These are phyloP conservation scores for Panzeria rudis DNA, from an alignment of 2,888 invertebrate species.

Conservation along the genomic window DNA sequence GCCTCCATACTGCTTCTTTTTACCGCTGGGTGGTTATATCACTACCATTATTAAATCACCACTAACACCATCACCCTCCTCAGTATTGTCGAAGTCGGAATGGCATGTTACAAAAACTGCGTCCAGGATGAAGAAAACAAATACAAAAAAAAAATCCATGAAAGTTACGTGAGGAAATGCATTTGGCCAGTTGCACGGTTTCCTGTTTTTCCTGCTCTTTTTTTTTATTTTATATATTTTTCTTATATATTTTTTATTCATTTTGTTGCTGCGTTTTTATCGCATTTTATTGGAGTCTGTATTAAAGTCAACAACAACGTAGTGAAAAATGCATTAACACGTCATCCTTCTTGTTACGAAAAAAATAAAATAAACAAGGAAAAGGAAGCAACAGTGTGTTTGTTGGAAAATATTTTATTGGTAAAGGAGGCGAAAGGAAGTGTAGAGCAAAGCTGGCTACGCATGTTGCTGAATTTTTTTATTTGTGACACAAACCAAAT, in stretches of 20 bases:
- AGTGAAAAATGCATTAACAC: conserved; percentile 71
- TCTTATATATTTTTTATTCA: conserved; percentile 31
- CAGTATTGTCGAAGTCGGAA: conserved; percentile 8
- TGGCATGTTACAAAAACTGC: neutral
- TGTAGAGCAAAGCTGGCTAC: too few relatives aligned
- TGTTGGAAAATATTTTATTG: too few relatives aligned
- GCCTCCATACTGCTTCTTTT: too few relatives aligned
- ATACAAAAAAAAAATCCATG: conserved; percentile 11
- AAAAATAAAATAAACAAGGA: neutral
- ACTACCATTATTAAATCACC: neutral
- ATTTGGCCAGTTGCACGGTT: conserved; percentile 81
- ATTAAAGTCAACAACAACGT: conserved; percentile 67
- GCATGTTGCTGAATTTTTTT: too few relatives aligned
- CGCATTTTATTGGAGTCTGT: conserved; percentile 38
- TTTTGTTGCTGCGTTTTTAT: conserved; percentile 18
- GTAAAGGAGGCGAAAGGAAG: too few relatives aligned
- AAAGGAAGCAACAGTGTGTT: neutral
- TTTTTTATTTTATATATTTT: conserved; percentile 63
- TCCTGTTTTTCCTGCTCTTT: conserved; percentile 76
- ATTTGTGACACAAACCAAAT: too few relatives aligned
- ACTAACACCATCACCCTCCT: conserved; percentile 14
- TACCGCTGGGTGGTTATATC: too few relatives aligned
- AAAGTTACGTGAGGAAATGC: conserved; percentile 65
- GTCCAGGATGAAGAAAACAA: conserved; percentile 4
- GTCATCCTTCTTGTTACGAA: conserved; percentile 48